Percentiles rank a stretch among this genome's conserved stretches.
Evolutionary conservation across 1,140 invertebrate species (phyloP).

Genomic region (Eulimnadia texana): DNA sequence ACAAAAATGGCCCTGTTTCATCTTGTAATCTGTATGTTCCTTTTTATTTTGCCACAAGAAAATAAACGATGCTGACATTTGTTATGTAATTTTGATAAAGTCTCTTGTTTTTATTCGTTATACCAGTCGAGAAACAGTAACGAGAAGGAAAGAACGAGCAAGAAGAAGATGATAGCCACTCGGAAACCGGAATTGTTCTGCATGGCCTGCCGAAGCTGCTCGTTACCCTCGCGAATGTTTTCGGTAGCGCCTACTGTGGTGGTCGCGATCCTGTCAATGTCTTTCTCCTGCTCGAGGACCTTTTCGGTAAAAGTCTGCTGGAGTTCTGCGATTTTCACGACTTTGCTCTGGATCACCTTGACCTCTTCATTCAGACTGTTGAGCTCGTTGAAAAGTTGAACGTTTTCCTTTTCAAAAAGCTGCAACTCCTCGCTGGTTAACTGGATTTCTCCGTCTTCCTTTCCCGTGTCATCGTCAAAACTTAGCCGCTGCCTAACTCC

Average conservation of each 20-base stretch:
- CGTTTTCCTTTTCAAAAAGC: constrained; percentile 75
- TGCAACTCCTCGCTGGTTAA: constrained; percentile 75
- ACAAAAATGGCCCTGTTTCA: too few relatives aligned
- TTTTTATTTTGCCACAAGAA: background rate
- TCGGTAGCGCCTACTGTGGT: constrained; percentile 81
- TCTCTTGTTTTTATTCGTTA: constrained; percentile 54
- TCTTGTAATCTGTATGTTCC: background rate
- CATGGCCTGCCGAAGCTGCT: constrained; percentile 89
- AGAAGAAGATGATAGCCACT: constrained; percentile 87
- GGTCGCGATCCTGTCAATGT: constrained; percentile 75
- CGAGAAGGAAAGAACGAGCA: constrained; percentile 89
- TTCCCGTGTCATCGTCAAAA: constrained; percentile 12
- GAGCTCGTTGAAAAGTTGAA: constrained; percentile 65
- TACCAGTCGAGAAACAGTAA: constrained; percentile 97
- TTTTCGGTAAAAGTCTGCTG: constrained; percentile 96
- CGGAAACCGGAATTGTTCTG: constrained; percentile 87
- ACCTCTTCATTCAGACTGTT: constrained; percentile 59
- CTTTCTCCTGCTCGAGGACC: constrained; percentile 83
- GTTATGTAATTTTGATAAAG: background rate
- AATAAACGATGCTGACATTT: background rate
- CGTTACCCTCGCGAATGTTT: constrained; percentile 90
- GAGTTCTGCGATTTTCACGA: constrained; percentile 87
- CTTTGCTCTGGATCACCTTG: constrained; percentile 76
- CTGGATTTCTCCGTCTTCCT: constrained; percentile 32
- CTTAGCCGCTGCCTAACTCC: background rate